These are phyloP conservation scores for Ellobius talpinus DNA, from an alignment of 2,113 vertebrate genomes.

Conservation along the genomic window DNA sequence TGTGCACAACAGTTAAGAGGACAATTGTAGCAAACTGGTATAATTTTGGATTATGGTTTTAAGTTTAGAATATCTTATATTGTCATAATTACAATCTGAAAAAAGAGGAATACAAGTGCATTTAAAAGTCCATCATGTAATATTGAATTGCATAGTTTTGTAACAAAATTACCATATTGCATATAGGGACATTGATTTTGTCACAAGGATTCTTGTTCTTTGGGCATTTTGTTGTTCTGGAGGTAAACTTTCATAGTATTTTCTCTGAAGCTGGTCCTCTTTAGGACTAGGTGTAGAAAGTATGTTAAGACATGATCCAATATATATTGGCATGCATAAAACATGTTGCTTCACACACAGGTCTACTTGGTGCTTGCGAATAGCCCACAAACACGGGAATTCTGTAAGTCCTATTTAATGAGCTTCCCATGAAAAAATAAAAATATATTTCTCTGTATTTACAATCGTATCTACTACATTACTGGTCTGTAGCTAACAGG, in stretches of 20 bases:
- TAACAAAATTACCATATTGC: slow-evolving; percentile 11
- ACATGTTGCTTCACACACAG: neutral
- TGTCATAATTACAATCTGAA: slow-evolving; percentile 54
- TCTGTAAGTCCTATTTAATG: neutral
- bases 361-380: neutral
- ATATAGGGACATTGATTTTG: neutral
- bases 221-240: slow-evolving; percentile 28
- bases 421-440: neutral
- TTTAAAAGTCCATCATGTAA: neutral
- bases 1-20: neutral
- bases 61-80: slow-evolving; percentile 46
- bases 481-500: neutral
- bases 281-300: neutral
- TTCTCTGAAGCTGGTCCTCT: slow-evolving; percentile 25
- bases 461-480: neutral
- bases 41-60: slow-evolving; percentile 15
- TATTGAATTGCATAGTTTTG: slow-evolving; percentile 34
- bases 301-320: neutral
- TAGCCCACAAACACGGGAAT: neutral
- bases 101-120: neutral
- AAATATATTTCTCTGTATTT: neutral
- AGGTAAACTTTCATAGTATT: neutral
- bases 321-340: neutral
- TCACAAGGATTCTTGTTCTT: neutral
- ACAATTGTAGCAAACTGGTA: neutral